Conservation (phyloP, 2,797 vertebrate genomes). For the Lates japonicus region DNA sequence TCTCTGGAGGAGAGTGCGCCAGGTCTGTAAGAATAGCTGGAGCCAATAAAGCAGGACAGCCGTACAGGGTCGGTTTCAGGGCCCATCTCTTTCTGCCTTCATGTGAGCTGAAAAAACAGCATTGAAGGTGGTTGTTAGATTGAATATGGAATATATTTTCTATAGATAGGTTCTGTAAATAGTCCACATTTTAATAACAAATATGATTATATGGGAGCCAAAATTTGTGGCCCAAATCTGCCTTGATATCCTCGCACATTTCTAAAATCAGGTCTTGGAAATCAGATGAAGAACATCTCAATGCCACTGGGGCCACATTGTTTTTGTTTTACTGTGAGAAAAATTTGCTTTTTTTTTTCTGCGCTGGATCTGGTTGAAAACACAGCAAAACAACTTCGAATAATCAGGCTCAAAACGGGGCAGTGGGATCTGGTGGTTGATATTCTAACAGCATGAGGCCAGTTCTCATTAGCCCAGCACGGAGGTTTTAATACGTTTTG, state of each 20-base stretch:
- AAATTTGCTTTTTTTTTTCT: neutral
- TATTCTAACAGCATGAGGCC: constrained; percentile 24
- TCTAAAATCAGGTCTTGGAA: neutral
- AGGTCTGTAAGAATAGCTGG: constrained; percentile 93
- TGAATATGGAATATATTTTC: neutral
- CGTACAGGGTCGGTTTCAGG: constrained; percentile 96
- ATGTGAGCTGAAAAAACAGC: constrained; percentile 90
- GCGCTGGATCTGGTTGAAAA: neutral
- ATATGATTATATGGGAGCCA: neutral
- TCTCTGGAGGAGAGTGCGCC: constrained; percentile 94
- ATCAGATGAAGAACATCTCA: neutral
- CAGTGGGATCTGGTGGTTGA: constrained; percentile 3
- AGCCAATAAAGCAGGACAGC: constrained; percentile 96
- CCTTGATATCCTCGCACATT: neutral
- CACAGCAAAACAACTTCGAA: constrained; percentile 5
- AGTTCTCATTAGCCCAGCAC: constrained; percentile 30
- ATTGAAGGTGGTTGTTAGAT: constrained; percentile 43
- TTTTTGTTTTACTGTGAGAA: neutral
- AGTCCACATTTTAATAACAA: neutral
- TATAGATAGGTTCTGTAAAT: neutral
- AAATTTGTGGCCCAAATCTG: neutral
- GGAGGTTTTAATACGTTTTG: neutral
- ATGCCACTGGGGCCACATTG: neutral
- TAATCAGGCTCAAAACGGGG: constrained; percentile 26
- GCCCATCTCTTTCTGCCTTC: constrained; percentile 96